Conservation (phyloP, 2,888 invertebrate species). For the Globia sparganii region DNA sequence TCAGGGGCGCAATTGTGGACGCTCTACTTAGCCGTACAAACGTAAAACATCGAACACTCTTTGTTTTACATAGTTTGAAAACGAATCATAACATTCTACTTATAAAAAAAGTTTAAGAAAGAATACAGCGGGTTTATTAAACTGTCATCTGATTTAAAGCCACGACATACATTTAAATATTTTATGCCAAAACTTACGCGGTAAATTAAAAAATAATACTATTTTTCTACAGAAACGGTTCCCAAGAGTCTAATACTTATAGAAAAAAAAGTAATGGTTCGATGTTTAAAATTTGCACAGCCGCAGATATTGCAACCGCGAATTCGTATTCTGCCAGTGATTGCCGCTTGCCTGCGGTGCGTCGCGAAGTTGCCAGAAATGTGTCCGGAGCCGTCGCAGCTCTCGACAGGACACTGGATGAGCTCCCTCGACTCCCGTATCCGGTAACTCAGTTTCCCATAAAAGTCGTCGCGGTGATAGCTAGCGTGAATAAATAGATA, state of each 20-base stretch:
- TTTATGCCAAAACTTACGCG: not conserved
- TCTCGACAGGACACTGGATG: constrained; percentile 94
- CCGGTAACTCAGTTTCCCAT: constrained; percentile 87
- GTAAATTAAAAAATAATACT: not conserved
- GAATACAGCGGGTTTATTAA: not conserved
- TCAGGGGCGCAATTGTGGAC: constrained; percentile 78
- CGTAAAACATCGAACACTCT: constrained; percentile 68
- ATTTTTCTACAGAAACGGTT: not conserved
- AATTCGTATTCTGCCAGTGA: constrained; percentile 57
- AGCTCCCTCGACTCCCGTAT: constrained; percentile 93
- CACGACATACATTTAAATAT: not conserved
- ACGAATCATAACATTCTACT: constrained; percentile 19
- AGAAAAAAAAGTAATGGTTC: constrained; percentile 33
- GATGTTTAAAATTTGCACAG: constrained; percentile 66
- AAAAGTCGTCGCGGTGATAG: constrained; percentile 84
- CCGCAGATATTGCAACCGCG: constrained; percentile 53
- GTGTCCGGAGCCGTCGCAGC: constrained; percentile 97
- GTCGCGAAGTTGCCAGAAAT: constrained; percentile 97
- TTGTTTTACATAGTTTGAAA: constrained; percentile 42
- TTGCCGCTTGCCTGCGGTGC: constrained; percentile 94
- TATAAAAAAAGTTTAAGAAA: not conserved
- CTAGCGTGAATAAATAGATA: constrained; percentile 81
- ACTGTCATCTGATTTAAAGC: constrained; percentile 1
- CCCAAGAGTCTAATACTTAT: not conserved
- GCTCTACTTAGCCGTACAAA: constrained; percentile 69